Conservation (phyloP, 1,140 invertebrate species). For the Zaprionus vittiger region DNA sequence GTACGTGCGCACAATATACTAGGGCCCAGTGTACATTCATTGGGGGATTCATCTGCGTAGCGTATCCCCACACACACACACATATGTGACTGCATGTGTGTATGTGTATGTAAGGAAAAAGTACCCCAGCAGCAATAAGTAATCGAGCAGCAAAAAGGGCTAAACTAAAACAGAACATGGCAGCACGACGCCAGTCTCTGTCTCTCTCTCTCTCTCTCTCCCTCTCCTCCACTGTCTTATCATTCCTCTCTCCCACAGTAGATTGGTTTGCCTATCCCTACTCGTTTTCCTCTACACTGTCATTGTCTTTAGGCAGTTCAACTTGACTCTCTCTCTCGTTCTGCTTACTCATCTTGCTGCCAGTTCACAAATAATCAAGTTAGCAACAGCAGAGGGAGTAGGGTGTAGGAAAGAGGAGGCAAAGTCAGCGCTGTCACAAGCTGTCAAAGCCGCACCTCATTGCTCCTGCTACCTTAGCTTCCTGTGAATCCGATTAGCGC, state of each 20-base stretch:
- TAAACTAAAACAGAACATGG: slow-evolving; percentile 22
- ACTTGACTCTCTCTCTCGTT: not conserved
- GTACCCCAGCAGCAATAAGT: slow-evolving; percentile 52
- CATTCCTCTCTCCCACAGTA: not conserved
- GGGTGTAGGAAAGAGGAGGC: not conserved
- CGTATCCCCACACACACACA: not conserved
- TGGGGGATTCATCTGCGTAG: slow-evolving; percentile 49
- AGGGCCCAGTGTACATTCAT: slow-evolving; percentile 47
- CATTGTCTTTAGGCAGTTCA: slow-evolving; percentile 7
- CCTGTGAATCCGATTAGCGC: slow-evolving; percentile 72
- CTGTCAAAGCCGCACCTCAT: slow-evolving; percentile 15
- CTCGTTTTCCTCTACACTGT: not conserved
- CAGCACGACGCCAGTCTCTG: slow-evolving; percentile 13
- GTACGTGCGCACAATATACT: slow-evolving; percentile 75
- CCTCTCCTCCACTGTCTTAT: not conserved
- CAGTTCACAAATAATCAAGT: slow-evolving; percentile 65
- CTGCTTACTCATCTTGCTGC: slow-evolving; percentile 31
- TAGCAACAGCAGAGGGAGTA: slow-evolving; percentile 13
- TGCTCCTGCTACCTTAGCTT: not conserved
- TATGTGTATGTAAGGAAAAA: slow-evolving; percentile 54
- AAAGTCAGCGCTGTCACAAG: slow-evolving; percentile 1
- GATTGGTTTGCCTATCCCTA: not conserved
- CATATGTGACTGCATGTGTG: not conserved
- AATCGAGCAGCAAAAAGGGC: slow-evolving; percentile 39
- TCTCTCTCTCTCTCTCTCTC: not conserved